phyloP scores from a whole-genome alignment of 2,113 vertebrate genomes.

The Onychorhynchus coronatus region DNA sequence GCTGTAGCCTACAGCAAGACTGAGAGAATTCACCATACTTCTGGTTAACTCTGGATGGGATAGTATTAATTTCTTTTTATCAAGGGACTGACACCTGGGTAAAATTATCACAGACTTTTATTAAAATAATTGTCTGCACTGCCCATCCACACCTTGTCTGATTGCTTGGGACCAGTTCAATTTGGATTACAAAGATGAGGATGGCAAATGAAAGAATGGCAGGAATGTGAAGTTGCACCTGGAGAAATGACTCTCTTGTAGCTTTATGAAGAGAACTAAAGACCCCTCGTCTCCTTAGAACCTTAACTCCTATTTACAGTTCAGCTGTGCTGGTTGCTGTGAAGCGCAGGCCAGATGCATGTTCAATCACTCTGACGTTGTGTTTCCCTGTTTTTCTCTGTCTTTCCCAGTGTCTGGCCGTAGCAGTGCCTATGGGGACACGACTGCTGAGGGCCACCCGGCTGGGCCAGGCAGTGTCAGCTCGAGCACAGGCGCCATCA shows the following conservation, averaged over 20 bases:
- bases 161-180: neutral
- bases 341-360: neutral
- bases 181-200: neutral
- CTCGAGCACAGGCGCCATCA: conserved; percentile 97
- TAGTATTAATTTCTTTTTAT: neutral
- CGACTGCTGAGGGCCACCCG: conserved; percentile 88
- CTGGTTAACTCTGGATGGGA: neutral
- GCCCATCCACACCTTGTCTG: neutral
- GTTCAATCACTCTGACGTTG: neutral
- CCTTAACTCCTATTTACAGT: accelerated
- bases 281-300: neutral
- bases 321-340: neutral
- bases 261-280: neutral
- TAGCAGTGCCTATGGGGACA: conserved; percentile 96
- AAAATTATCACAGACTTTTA: neutral
- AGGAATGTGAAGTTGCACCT: neutral
- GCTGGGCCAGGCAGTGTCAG: conserved; percentile 94
- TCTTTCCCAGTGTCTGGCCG: conserved; percentile 86
- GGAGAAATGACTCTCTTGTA: neutral
- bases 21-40: neutral
- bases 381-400: neutral
- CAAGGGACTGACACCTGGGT: neutral
- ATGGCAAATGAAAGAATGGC: neutral
- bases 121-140: accelerated
- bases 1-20: neutral